Evolutionary conservation across 2,888 invertebrate species (phyloP).

Genomic region (Acronicta leporina): DNA sequence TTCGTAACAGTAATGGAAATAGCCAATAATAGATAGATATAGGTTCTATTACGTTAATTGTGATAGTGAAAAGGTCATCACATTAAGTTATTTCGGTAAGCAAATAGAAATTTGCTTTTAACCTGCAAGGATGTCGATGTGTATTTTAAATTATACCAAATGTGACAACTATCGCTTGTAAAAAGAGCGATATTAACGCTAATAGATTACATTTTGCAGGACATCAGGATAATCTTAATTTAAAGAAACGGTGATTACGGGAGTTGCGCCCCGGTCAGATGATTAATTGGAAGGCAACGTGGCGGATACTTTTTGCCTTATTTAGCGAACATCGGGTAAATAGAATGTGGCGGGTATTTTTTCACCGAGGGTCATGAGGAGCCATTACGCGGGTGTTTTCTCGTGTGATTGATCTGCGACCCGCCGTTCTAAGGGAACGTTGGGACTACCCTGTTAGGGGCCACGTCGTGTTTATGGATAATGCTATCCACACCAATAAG

Average conservation of each 20-base stretch:
- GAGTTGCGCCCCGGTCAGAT: slow-evolving; percentile 65
- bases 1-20: slow-evolving; percentile 28
- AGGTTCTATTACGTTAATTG: not conserved
- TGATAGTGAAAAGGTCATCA: not conserved
- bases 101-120: slow-evolving; percentile 33
- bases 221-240: slow-evolving; percentile 68
- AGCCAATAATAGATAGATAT: slow-evolving; percentile 15
- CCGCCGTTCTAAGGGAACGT: slow-evolving; percentile 55
- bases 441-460: slow-evolving; percentile 30
- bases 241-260: slow-evolving; percentile 71
- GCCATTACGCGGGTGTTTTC: slow-evolving; percentile 81
- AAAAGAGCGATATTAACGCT: slow-evolving; percentile 43
- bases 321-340: slow-evolving; percentile 77
- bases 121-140: slow-evolving; percentile 35
- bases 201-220: slow-evolving; percentile 51
- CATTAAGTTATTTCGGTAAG: slow-evolving; percentile 15
- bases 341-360: slow-evolving; percentile 71
- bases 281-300: slow-evolving; percentile 75
- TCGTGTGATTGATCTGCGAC: slow-evolving; percentile 79
- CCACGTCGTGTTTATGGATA: slow-evolving; percentile 46
- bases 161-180: slow-evolving; percentile 31
- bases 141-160: slow-evolving; percentile 31
- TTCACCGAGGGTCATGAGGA: slow-evolving; percentile 74
- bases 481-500: slow-evolving; percentile 35
- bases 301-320: slow-evolving; percentile 79